Evolutionary conservation across 92 coral and sea anemone genomes (phyloP).

Genomic region (Porites lobata): DNA sequence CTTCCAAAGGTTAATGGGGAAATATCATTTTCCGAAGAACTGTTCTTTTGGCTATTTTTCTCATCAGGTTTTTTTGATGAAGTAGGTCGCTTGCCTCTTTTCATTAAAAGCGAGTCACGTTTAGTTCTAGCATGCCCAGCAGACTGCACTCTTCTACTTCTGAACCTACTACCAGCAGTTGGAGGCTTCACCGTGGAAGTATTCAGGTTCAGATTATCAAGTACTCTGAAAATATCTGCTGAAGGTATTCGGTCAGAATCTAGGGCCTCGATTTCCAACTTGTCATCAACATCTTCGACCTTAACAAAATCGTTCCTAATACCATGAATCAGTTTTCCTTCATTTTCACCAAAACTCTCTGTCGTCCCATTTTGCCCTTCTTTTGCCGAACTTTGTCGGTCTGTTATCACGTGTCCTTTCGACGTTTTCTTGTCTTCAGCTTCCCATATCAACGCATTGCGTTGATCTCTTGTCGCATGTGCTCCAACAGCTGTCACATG

Average conservation of each 20-base stretch:
- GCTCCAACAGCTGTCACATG: background rate
- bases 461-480: background rate
- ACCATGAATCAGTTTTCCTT: background rate
- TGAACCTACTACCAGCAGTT: background rate
- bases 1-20: background rate
- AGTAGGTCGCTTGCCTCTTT: constrained; percentile 26
- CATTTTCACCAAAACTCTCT: background rate
- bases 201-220: constrained; percentile 75
- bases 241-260: constrained; percentile 84
- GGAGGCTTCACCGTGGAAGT: constrained; percentile 50
- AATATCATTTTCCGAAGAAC: background rate
- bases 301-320: background rate
- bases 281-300: constrained; percentile 27
- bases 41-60: background rate
- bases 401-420: too few species aligned
- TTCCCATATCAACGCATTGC: background rate
- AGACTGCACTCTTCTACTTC: constrained; percentile 58
- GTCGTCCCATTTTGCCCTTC: background rate
- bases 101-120: constrained; percentile 2
- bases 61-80: constrained; percentile 28
- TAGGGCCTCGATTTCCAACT: constrained; percentile 40
- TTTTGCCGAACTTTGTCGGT: background rate
- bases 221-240: constrained; percentile 67
- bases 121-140: constrained; percentile 63
- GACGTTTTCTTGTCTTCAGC: background rate